Evolutionary conservation across 2,113 vertebrate species (phyloP).

Genomic region (Chloroceryle aenea): DNA sequence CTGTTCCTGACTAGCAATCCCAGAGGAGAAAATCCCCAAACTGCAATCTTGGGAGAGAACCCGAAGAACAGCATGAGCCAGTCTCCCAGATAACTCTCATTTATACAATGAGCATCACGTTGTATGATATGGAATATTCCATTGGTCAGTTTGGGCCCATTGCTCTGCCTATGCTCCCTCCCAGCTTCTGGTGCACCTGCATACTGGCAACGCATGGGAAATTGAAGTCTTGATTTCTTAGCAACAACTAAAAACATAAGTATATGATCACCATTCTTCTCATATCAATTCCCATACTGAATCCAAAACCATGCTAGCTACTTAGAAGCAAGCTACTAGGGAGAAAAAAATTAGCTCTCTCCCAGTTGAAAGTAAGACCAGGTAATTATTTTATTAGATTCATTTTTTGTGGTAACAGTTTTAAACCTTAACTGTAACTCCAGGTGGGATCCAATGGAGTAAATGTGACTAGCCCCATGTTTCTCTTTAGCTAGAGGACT

Average conservation of each 20-base stretch:
- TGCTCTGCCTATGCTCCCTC: not conserved
- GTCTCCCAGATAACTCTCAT: not conserved
- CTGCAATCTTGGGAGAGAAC: not conserved
- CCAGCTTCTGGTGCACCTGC: not conserved
- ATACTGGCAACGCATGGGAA: not conserved
- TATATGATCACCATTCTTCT: not conserved
- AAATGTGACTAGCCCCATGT: constrained; percentile 13
- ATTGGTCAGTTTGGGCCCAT: not conserved
- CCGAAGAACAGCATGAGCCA: not conserved
- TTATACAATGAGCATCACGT: not conserved
- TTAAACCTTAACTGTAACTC: constrained; percentile 13
- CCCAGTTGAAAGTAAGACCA: not conserved
- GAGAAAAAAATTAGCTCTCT: not conserved
- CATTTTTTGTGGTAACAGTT: constrained; percentile 31
- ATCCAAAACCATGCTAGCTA: not conserved
- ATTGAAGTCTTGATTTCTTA: not conserved
- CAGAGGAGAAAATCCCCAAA: not conserved
- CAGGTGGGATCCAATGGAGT: not conserved
- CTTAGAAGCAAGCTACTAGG: not conserved
- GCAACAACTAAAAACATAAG: not conserved
- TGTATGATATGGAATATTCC: not conserved
- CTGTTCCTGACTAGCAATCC: not conserved
- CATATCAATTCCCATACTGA: not conserved
- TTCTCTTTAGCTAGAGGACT: constrained; percentile 18
- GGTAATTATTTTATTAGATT: constrained; percentile 4